Percentiles rank a stretch among this genome's conserved stretches.
These are phyloP conservation scores for Rallus crepitans DNA, from an alignment of 2,797 vertebrate species.

Conservation along the genomic window DNA sequence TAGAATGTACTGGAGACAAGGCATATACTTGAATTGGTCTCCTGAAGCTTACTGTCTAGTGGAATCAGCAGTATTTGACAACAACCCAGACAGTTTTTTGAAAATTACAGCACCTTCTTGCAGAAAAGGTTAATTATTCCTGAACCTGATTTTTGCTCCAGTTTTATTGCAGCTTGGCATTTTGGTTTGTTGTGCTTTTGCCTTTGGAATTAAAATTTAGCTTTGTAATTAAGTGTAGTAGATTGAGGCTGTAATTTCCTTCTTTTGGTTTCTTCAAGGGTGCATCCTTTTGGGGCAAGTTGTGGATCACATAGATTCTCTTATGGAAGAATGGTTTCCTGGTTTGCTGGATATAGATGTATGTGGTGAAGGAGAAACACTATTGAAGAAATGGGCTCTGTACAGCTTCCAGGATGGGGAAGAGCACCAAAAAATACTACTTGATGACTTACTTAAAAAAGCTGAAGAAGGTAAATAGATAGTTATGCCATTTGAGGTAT, in stretches of 20 bases:
- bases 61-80: constrained; percentile 85
- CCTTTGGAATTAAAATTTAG: neutral
- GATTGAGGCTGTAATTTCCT: neutral
- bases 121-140: constrained; percentile 86
- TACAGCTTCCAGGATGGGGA: constrained; percentile 92
- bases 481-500: neutral
- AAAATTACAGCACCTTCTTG: constrained; percentile 94
- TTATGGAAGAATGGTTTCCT: constrained; percentile 98
- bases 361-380: constrained; percentile 90
- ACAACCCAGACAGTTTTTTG: constrained; percentile 87
- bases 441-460: constrained; percentile 90
- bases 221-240: neutral
- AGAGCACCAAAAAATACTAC: constrained; percentile 87
- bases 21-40: constrained; percentile 95
- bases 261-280: constrained; percentile 78
- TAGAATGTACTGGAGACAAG: constrained; percentile 93
- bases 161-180: constrained; percentile 36
- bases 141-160: constrained; percentile 28
- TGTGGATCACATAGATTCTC: constrained; percentile 96
- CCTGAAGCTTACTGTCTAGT: constrained; percentile 94
- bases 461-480: constrained; percentile 84
- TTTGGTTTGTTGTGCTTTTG: constrained; percentile 32
- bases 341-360: constrained; percentile 92
- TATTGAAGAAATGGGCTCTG: constrained; percentile 95
- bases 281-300: constrained; percentile 93